Base-by-base conservation (phyloP, 2,113 vertebrate genomes). In the Diadophis punctatus region DNA sequence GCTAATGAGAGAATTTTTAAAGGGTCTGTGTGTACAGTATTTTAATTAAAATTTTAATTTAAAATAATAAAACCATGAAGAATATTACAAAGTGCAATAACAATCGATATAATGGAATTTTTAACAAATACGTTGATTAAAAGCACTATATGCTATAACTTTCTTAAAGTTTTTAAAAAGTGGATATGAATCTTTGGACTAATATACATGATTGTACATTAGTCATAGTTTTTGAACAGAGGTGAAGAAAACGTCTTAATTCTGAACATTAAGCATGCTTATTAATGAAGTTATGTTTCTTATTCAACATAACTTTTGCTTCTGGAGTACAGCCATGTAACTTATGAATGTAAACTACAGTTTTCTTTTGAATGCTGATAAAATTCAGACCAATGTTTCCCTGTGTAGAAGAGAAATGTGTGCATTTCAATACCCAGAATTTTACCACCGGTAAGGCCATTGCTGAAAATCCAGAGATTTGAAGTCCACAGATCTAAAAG, bases 261-360 rank as follows among this genome's bases (percentile, higher is more conserved):
- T 92, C 91, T 92, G n/a, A 30, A 90, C 91, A 92, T 93, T 80
- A 80, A 43, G 34, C 74, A 80, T 22, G 74, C 18, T 80, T 80
- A 39, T 80, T 80, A 68, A 63, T 88, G 92, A 95, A 85, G 5
- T 93, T 92, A 87, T 39, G 93, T 96, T 95, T 93, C 91, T 98
- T 98, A 98, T 98, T 98, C 98, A 68, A 34, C 14, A 34, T 34
- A 34, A 68, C 63, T n/a, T 97, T 95, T 96, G 95, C 97, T 98
- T 97, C 74, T 58, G 34, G 51, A 48, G 4, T 27, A 9, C 34
- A 92, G 39, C 34, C 4, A 39, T 23, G 20, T 68, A 23, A 46
- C 49, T 43, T 84, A 30, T 56, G 6, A 8, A 8, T 84, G 8
- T 2, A 84, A 84, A 1, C 18, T 8, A 58, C n/a, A 51, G 8